These are phyloP conservation scores for Phenganax subtilis DNA, from an alignment of 92 coral and sea anemone species.

Conservation along the genomic window DNA sequence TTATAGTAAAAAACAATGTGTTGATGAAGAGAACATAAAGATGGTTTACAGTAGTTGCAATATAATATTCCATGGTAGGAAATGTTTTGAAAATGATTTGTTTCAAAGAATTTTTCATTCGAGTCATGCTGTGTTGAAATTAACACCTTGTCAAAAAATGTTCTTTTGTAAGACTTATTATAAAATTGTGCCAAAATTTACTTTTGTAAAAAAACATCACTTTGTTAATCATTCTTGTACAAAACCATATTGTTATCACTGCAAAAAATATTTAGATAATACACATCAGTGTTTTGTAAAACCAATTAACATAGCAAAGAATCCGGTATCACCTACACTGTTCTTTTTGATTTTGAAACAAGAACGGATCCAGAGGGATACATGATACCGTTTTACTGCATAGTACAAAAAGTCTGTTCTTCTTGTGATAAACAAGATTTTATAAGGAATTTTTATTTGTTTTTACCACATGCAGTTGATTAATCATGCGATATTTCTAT, in stretches of 20 bases:
- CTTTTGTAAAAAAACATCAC: too few species aligned
- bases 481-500: constrained; percentile 10
- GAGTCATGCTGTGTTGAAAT: too few species aligned
- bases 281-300: constrained; percentile 12
- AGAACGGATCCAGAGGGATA: neutral
- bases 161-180: too few species aligned
- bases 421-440: neutral
- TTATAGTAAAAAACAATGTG: too few species aligned
- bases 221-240: neutral
- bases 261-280: constrained; percentile 1
- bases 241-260: constrained; percentile 2
- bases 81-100: too few species aligned
- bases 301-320: neutral
- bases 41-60: too few species aligned
- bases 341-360: constrained; percentile 40
- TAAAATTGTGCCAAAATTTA: too few species aligned
- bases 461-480: neutral
- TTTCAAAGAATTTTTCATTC: too few species aligned
- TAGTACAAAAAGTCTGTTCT: constrained; percentile 8
- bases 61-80: too few species aligned
- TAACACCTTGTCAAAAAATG: too few species aligned
- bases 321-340: neutral
- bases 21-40: too few species aligned
- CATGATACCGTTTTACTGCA: constrained; percentile 26
- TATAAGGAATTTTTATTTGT: neutral